Conservation (phyloP, 2,888 invertebrate species). For the Drosophila villosipedis region DNA sequence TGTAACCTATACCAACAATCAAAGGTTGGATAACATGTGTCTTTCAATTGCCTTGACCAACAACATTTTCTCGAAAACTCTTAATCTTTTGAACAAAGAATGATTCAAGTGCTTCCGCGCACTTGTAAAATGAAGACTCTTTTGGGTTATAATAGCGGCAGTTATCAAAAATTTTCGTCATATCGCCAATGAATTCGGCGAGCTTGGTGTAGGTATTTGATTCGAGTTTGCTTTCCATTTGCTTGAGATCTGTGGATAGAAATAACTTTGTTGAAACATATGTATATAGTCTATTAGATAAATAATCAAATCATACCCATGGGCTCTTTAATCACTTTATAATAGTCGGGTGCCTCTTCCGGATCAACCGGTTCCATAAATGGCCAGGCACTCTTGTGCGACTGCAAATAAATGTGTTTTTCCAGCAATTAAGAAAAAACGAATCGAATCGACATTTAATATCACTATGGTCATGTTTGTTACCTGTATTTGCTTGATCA, state of each 20-base stretch:
- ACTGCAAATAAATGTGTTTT: slow-evolving; percentile 85
- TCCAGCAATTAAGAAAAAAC: neutral
- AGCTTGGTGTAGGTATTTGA: slow-evolving; percentile 93
- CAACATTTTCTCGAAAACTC: slow-evolving; percentile 93
- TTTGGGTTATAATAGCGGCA: slow-evolving; percentile 98
- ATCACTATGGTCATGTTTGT: neutral
- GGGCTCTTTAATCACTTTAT: slow-evolving; percentile 97
- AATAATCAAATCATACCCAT: slow-evolving; percentile 90
- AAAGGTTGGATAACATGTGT: neutral
- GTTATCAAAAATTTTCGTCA: slow-evolving; percentile 99
- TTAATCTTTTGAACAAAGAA: slow-evolving; percentile 98
- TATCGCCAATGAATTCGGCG: slow-evolving; percentile 98
- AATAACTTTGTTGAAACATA: neutral
- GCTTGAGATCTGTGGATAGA: slow-evolving; percentile 92
- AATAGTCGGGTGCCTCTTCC: slow-evolving; percentile 98
- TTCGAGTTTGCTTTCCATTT: slow-evolving; percentile 94
- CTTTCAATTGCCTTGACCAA: slow-evolving; percentile 80
- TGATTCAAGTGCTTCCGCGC: slow-evolving; percentile 97
- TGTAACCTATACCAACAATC: slow-evolving; percentile 22
- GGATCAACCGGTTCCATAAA: slow-evolving; percentile 99
- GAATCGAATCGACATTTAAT: neutral
- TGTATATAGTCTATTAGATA: neutral
- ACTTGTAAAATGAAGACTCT: slow-evolving; percentile 97
- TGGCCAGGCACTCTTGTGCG: slow-evolving; percentile 98
- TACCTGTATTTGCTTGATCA: slow-evolving; percentile 95